Evolutionary conservation across 2,113 vertebrate species (phyloP).

Genomic region (Anhinga anhinga): DNA sequence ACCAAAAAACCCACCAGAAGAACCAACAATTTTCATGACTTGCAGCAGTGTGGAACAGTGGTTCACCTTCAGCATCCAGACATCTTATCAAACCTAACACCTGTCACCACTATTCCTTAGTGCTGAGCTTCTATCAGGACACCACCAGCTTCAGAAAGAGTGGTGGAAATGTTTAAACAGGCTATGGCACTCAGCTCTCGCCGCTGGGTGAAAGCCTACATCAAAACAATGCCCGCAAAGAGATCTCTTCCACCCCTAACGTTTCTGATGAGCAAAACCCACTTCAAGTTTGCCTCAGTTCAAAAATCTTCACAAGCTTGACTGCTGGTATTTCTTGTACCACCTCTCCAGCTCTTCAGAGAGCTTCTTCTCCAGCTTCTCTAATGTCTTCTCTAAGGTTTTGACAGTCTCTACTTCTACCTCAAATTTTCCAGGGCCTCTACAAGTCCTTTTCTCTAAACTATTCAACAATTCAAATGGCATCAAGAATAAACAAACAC

Average conservation of each 20-base stretch:
- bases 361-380: not conserved
- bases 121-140: not conserved
- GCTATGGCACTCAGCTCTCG: not conserved
- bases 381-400: not conserved
- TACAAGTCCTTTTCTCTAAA: not conserved
- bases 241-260: not conserved
- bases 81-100: not conserved
- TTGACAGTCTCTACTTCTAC: not conserved
- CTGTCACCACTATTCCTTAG: not conserved
- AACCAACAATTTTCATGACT: not conserved
- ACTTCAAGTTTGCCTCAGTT: not conserved
- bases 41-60: not conserved
- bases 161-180: not conserved
- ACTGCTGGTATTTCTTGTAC: not conserved
- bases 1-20: not conserved
- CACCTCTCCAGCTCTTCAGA: not conserved
- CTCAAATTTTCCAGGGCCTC: not conserved
- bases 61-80: not conserved
- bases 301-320: not conserved
- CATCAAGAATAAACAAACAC: not conserved
- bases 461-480: not conserved
- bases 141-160: not conserved
- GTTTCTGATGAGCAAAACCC: not conserved
- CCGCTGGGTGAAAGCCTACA: not conserved
- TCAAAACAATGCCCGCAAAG: not conserved